These are phyloP conservation scores for Meloe dianella DNA, from an alignment of 2,888 invertebrate species.

Conservation along the genomic window DNA sequence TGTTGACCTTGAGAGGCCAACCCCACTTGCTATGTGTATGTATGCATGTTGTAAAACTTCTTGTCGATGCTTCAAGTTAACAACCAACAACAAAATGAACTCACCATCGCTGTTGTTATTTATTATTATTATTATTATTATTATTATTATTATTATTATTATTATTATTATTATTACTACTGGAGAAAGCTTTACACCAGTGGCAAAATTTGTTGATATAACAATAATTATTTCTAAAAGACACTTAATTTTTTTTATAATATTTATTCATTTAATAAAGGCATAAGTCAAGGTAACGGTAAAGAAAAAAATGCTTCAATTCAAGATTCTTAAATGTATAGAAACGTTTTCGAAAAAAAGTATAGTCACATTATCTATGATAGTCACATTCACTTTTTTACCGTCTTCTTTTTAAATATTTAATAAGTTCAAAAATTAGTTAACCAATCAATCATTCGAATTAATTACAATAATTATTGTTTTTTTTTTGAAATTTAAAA, in stretches of 20 bases:
- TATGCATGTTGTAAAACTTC: conserved; percentile 23
- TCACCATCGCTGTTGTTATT: background rate
- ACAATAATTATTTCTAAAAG: background rate
- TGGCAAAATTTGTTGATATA: background rate
- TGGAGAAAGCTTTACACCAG: background rate
- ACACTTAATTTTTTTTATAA: background rate
- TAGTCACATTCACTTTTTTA: background rate
- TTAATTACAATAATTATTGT: too few species aligned
- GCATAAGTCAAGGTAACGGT: background rate
- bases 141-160: background rate
- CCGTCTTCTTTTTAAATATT: background rate
- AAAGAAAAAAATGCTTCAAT: background rate
- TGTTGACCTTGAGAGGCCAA: conserved; percentile 56
- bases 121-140: background rate
- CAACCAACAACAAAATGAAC: conserved; percentile 2
- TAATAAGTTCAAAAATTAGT: background rate
- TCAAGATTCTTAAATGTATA: background rate
- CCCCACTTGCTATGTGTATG: conserved; percentile 42
- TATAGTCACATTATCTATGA: too few species aligned
- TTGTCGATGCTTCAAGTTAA: conserved; percentile 6
- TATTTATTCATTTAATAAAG: background rate
- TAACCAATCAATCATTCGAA: too few species aligned
- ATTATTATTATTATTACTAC: background rate
- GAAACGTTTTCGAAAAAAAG: background rate
- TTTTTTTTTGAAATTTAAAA: too few species aligned